Evolutionary conservation across 2,113 vertebrate genomes (phyloP).

Genomic region (Rhea americana): DNA sequence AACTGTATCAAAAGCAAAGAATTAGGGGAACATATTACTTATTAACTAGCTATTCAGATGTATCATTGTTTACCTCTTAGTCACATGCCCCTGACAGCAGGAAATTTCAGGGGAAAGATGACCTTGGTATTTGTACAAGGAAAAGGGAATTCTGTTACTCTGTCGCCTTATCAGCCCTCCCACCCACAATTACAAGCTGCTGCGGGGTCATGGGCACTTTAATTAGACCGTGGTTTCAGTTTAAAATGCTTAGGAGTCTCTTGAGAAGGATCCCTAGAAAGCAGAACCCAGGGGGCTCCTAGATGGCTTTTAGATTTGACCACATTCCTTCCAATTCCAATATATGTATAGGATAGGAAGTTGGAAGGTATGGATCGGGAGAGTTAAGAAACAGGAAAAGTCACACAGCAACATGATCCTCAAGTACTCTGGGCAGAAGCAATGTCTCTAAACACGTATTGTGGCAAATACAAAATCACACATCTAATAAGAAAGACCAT

Average conservation of each 20-base stretch:
- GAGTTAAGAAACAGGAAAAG: too few species aligned
- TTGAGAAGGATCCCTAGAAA: not conserved
- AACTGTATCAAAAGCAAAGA: not conserved
- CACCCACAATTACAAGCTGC: rapidly evolving
- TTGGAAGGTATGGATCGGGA: too few species aligned
- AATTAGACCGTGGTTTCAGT: not conserved
- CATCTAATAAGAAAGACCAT: too few species aligned
- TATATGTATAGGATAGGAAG: too few species aligned
- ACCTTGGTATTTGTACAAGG: not conserved
- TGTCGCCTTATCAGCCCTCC: rapidly evolving
- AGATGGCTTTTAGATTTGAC: too few species aligned
- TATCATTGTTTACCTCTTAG: not conserved
- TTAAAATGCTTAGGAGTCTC: not conserved
- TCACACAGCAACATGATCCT: too few species aligned
- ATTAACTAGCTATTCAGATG: not conserved
- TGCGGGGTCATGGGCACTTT: not conserved
- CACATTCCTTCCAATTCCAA: too few species aligned
- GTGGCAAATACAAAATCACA: too few species aligned
- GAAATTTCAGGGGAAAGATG: not conserved
- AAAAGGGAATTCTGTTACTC: not conserved
- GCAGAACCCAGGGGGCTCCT: too few species aligned
- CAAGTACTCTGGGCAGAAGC: too few species aligned
- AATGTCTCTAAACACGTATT: too few species aligned
- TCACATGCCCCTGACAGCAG: not conserved
- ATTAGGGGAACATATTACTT: not conserved